phyloP scores from a whole-genome alignment of 2,113 vertebrate genomes.

The Natator depressus region DNA sequence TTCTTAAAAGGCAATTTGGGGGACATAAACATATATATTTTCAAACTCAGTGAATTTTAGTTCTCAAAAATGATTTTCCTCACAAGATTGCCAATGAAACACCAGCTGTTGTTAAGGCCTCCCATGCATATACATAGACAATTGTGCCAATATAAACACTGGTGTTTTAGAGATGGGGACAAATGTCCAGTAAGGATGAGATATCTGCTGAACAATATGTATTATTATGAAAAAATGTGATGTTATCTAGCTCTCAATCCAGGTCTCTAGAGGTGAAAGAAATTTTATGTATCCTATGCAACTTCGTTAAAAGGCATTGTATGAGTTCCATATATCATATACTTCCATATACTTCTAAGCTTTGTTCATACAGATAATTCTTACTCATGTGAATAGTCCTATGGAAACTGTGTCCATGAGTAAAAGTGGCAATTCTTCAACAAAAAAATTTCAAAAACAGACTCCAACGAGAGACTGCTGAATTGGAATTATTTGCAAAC shows the following conservation, averaged over 20 bases:
- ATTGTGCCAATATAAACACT: not conserved
- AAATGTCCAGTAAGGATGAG: not conserved
- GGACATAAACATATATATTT: constrained; percentile 51
- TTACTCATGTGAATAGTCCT: not conserved
- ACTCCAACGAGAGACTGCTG: no score
- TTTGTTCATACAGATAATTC: not conserved
- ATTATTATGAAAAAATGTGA: not conserved
- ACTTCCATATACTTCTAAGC: not conserved
- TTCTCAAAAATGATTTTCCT: constrained; percentile 27
- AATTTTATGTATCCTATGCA: not conserved
- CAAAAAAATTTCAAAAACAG: no score
- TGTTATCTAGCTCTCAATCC: not conserved
- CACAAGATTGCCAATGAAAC: constrained; percentile 8
- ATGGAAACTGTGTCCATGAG: rapidly evolving
- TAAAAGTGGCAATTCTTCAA: not conserved
- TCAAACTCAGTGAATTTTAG: constrained; percentile 39
- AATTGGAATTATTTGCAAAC: no score
- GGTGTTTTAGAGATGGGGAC: not conserved
- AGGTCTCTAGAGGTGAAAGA: not conserved
- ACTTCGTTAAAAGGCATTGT: not conserved
- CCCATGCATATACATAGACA: not conserved
- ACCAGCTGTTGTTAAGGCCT: constrained; percentile 17
- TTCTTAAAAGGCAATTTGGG: constrained; percentile 45
- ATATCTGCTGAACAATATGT: not conserved
- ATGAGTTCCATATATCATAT: not conserved